phyloP scores from a whole-genome alignment of 2,888 invertebrate genomes.

The Rotaria magnacalcarata region DNA sequence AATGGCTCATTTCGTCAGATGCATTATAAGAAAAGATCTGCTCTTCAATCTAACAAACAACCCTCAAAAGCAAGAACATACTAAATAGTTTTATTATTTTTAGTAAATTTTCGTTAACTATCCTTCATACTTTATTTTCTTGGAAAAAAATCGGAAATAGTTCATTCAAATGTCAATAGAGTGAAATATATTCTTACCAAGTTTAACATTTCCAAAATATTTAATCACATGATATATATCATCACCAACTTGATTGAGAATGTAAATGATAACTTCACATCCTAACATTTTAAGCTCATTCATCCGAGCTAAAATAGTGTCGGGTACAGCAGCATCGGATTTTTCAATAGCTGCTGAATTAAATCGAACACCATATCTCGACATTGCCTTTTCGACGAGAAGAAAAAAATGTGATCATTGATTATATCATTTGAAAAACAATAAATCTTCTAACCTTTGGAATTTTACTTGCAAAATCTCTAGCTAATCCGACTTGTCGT shows the following conservation, averaged over 20 bases:
- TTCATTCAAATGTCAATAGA: no score
- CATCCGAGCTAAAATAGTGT: not conserved
- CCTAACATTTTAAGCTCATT: not conserved
- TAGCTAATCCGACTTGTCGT: not conserved
- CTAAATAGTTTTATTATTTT: no score
- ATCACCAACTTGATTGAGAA: conserved; percentile 16
- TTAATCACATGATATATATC: conserved; percentile 5
- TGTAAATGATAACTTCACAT: conserved; percentile 20
- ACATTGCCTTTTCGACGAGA: no score
- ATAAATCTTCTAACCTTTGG: not conserved
- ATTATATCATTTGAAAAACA: not conserved
- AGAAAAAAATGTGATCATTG: no score
- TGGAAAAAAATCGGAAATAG: no score
- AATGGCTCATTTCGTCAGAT: no score
- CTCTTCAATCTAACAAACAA: no score
- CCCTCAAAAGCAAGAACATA: no score
- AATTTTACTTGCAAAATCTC: not conserved
- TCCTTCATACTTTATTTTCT: no score
- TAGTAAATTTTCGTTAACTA: no score
- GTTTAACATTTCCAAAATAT: conserved; percentile 16
- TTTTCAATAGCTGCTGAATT: not conserved
- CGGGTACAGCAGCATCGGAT: not conserved
- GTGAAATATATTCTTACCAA: not conserved
- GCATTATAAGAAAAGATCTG: no score
- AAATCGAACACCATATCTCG: not conserved